Conservation (phyloP, 2,113 vertebrate genomes). For the Tupaia chinensis region DNA sequence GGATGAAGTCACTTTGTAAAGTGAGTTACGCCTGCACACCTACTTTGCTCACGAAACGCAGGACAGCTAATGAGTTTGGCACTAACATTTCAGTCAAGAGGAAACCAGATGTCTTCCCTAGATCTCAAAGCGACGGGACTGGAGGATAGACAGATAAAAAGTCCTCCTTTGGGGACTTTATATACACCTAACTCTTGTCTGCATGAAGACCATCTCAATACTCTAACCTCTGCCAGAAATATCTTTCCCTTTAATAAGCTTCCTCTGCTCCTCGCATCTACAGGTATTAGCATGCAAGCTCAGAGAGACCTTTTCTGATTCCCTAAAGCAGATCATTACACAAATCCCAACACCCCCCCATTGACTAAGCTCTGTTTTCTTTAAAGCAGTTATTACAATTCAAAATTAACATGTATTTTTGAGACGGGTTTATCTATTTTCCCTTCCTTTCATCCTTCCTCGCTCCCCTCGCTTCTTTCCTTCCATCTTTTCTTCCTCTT, state of each 20-base stretch:
- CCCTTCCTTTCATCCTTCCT: too few relatives aligned
- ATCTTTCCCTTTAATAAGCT: not conserved
- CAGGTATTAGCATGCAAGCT: not conserved
- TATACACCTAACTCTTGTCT: not conserved
- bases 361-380: not conserved
- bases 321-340: not conserved
- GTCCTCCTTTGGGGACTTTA: not conserved
- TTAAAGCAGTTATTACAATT: not conserved
- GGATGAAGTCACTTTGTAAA: not conserved
- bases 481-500: too few relatives aligned
- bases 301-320: not conserved
- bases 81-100: not conserved
- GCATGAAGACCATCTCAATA: not conserved
- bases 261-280: not conserved
- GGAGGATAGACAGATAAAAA: not conserved
- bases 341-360: not conserved
- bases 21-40: not conserved
- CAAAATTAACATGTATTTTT: not conserved
- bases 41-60: not conserved
- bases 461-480: too few relatives aligned
- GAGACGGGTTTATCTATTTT: not conserved
- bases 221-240: not conserved
- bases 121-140: not conserved
- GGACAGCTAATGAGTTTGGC: not conserved
- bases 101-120: not conserved